A percentile compares a stretch with the other conserved stretches of the same genome.
Conservation (phyloP, 2,113 vertebrate genomes). For the Crotophaga sulcirostris region DNA sequence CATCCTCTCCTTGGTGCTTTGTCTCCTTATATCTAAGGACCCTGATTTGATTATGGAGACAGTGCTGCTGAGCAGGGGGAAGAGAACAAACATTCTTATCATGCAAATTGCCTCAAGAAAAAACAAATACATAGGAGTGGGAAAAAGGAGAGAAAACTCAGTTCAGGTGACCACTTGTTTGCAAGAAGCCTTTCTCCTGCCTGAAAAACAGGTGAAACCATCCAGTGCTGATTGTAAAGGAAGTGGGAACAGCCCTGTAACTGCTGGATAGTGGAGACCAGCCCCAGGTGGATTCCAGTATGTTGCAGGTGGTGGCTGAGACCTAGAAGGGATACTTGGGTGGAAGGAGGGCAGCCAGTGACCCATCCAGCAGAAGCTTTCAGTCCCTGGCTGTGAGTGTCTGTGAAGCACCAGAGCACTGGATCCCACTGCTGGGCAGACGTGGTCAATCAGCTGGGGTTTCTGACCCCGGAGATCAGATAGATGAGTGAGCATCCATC, state of each 20-base stretch:
- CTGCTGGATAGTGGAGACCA: background rate
- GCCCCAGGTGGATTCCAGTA: background rate
- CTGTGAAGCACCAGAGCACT: accelerated
- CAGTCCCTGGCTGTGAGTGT: background rate
- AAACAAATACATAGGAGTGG: background rate
- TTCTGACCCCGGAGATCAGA: background rate
- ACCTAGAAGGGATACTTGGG: background rate
- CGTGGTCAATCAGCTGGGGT: no score
- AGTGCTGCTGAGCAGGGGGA: background rate
- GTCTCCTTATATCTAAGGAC: background rate
- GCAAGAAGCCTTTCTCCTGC: background rate
- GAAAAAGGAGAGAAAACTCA: background rate
- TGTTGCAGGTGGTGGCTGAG: background rate
- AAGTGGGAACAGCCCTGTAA: background rate
- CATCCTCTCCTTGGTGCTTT: background rate
- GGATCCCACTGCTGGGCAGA: background rate
- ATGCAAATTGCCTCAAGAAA: background rate
- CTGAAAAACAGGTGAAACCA: background rate
- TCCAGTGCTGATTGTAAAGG: background rate
- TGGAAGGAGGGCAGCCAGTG: background rate
- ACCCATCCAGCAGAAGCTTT: background rate
- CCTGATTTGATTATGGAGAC: background rate
- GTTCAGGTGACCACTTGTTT: background rate
- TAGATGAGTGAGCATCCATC: background rate
- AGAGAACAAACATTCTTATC: background rate